Evolutionary conservation across 92 coral and sea anemone genomes (phyloP).

Genomic region (Parazoanthus atlanticus): DNA sequence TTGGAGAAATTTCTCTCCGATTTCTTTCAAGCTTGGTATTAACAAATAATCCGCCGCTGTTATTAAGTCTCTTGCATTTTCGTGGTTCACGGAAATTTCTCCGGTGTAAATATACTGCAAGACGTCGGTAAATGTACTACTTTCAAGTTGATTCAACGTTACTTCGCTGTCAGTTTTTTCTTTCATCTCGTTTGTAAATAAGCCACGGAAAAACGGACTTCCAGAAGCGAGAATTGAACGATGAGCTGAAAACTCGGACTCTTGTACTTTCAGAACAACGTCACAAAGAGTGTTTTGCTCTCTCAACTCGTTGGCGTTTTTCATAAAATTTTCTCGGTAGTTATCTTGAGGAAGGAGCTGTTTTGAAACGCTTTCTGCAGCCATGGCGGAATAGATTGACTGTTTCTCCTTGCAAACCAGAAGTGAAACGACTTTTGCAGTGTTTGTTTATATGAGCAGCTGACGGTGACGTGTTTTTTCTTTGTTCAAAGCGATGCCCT

Average conservation of each 20-base stretch:
- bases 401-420: background rate
- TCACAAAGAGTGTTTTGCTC: conserved; percentile 56
- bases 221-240: conserved; percentile 64
- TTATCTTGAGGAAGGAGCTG: conserved; percentile 2
- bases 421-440: background rate
- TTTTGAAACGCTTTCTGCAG: background rate
- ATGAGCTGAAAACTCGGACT: conserved; percentile 61
- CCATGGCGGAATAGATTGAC: background rate
- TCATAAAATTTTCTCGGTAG: conserved; percentile 22
- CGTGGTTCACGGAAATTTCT: conserved; percentile 38
- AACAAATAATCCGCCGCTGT: conserved; percentile 65
- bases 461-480: background rate
- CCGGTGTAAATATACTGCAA: conserved; percentile 74
- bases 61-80: conserved; percentile 66
- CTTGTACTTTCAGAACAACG: conserved; percentile 60
- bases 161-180: conserved; percentile 35
- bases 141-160: conserved; percentile 45
- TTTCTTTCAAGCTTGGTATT: conserved; percentile 53
- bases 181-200: conserved; percentile 62
- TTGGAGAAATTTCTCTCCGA: conserved; percentile 47
- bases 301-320: conserved; percentile 34
- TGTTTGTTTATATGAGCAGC: conserved; percentile 7
- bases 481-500: background rate
- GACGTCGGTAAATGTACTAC: conserved; percentile 42
- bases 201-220: conserved; percentile 66